These are phyloP conservation scores for Halocynthia roretzi DNA, from an alignment of 23 tunicate genomes.

Conservation along the genomic window DNA sequence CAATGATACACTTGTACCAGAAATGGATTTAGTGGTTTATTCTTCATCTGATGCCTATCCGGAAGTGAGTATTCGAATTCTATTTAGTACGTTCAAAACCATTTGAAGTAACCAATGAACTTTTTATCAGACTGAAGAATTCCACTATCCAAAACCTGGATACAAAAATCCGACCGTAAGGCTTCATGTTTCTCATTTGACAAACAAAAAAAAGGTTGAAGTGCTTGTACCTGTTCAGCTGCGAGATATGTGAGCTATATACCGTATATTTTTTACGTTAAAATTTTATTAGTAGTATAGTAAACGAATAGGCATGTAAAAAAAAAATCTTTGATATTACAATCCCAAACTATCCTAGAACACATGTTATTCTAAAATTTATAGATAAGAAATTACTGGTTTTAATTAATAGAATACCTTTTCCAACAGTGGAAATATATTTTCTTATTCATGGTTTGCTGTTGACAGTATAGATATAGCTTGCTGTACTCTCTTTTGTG, in stretches of 20 bases:
- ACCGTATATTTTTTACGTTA: no score
- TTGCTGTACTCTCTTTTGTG: neutral
- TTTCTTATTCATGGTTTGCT: neutral
- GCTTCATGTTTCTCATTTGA: neutral
- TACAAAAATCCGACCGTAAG: slow-evolving; percentile 6
- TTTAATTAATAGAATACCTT: no score
- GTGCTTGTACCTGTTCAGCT: neutral
- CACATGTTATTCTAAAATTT: no score
- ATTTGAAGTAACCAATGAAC: neutral
- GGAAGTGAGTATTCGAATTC: neutral
- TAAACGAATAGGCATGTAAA: no score
- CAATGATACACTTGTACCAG: slow-evolving; percentile 15
- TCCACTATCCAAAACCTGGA: slow-evolving; percentile 18
- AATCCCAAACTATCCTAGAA: no score
- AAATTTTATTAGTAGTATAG: no score
- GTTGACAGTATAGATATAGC: neutral
- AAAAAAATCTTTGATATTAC: no score
- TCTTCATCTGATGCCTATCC: neutral
- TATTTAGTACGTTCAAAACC: neutral
- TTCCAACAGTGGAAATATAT: no score
- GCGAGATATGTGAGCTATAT: neutral
- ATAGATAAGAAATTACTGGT: no score
- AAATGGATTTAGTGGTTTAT: neutral
- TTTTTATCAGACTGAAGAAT: slow-evolving; percentile 10
- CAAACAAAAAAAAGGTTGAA: neutral